Evolutionary conservation across 2,113 vertebrate genomes (phyloP).

Genomic region (Brachyhypopomus gauderio): DNA sequence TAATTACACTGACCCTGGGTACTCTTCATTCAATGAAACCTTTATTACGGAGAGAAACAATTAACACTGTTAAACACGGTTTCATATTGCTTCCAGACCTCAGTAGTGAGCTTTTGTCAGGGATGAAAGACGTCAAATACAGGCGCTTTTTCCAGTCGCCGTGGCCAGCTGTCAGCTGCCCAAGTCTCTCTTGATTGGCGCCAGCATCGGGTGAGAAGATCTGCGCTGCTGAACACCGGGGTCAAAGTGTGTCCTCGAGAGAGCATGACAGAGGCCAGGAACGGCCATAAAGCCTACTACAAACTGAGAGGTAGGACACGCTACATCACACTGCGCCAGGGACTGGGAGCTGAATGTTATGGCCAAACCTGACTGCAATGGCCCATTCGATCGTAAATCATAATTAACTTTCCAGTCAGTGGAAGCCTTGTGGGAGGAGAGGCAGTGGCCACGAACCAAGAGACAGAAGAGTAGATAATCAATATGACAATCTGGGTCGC

Average conservation of each 20-base stretch:
- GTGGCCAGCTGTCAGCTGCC: slow-evolving; percentile 69
- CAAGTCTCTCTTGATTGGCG: slow-evolving; percentile 73
- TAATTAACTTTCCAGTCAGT: slow-evolving; percentile 44
- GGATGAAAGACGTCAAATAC: slow-evolving; percentile 78
- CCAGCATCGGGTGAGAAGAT: slow-evolving; percentile 81
- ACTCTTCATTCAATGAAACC: not conserved
- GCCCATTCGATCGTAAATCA: slow-evolving; percentile 38
- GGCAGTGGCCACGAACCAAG: slow-evolving; percentile 13
- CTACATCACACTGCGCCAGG: slow-evolving; percentile 3
- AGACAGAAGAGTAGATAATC: slow-evolving; percentile 35
- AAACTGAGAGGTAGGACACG: slow-evolving; percentile 84
- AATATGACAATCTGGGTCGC: not conserved
- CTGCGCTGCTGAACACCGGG: slow-evolving; percentile 77
- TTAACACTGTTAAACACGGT: too few relatives aligned
- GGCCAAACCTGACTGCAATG: slow-evolving; percentile 35
- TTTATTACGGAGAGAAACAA: slow-evolving; percentile 1
- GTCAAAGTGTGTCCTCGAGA: slow-evolving; percentile 90
- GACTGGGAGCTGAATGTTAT: slow-evolving; percentile 10
- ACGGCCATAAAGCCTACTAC: slow-evolving; percentile 88
- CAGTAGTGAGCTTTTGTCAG: slow-evolving; percentile 67
- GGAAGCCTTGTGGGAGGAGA: slow-evolving; percentile 38
- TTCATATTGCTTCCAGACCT: slow-evolving; percentile 72
- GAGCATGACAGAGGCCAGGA: slow-evolving; percentile 83
- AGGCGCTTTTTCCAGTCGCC: slow-evolving; percentile 74
- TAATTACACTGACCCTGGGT: slow-evolving; percentile 7